Conservation (phyloP, 2,888 invertebrate species). For the Sacculina carcini region DNA sequence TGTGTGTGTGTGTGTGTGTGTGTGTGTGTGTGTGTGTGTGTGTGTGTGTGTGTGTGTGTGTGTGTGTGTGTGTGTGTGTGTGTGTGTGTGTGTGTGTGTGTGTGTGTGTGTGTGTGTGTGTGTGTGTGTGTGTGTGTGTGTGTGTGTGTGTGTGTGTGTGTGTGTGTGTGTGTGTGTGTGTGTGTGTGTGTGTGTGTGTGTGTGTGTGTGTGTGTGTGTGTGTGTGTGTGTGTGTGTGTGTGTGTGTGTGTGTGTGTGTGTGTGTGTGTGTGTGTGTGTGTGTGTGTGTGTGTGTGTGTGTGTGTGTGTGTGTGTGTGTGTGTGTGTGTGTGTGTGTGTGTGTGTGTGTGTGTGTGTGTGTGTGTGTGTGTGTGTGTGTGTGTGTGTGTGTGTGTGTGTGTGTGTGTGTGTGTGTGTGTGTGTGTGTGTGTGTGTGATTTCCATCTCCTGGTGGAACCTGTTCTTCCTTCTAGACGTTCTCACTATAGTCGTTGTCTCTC, state of each 20-base stretch:
- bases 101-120: not conserved
- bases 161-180: not conserved
- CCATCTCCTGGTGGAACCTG: too few relatives aligned
- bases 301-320: too few relatives aligned
- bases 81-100: not conserved
- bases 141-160: not conserved
- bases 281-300: too few relatives aligned
- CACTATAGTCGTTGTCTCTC: too few relatives aligned
- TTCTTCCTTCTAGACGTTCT: too few relatives aligned
- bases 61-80: not conserved
- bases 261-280: not conserved
- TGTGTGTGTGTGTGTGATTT: not conserved
- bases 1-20: not conserved
- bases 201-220: not conserved
- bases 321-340: not conserved
- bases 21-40: not conserved
- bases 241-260: not conserved
- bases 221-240: not conserved
- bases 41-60: not conserved
- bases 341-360: not conserved
- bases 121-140: not conserved
- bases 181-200: not conserved
- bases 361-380: not conserved
- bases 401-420: not conserved
- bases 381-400: not conserved